Conservation (phyloP, 1,140 invertebrate species). For the Trichogramma pretiosum region DNA sequence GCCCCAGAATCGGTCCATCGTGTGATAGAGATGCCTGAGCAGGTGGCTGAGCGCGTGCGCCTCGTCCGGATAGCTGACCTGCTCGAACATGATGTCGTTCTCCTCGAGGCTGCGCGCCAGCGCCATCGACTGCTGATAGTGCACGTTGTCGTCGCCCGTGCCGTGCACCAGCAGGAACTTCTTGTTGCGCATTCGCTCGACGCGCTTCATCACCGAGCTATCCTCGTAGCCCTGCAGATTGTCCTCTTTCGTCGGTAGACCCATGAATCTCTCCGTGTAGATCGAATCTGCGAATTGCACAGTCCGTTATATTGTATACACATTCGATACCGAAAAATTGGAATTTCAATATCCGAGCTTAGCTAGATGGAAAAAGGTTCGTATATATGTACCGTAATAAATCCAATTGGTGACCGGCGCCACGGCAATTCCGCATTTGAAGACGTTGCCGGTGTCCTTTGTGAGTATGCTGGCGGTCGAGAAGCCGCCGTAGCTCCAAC, state of each 20-base stretch:
- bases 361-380: not conserved
- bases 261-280: constrained; percentile 63
- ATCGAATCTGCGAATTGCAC: constrained; percentile 49
- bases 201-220: constrained; percentile 45
- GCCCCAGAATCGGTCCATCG: constrained; percentile 53
- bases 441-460: constrained; percentile 47
- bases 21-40: constrained; percentile 52
- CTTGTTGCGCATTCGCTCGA: constrained; percentile 46
- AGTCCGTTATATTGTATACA: no score
- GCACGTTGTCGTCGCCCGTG: constrained; percentile 58
- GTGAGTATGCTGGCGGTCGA: constrained; percentile 39
- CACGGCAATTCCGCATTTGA: constrained; percentile 55
- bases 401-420: constrained; percentile 76
- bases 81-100: constrained; percentile 52
- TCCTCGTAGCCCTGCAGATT: constrained; percentile 51
- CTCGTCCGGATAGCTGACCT: constrained; percentile 57
- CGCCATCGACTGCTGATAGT: constrained; percentile 61
- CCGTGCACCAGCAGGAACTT: constrained; percentile 58
- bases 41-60: constrained; percentile 49
- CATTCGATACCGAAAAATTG: no score
- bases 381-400: constrained; percentile 73
- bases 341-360: no score
- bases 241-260: constrained; percentile 47
- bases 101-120: constrained; percentile 52
- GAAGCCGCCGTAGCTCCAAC: constrained; percentile 60